Base-by-base conservation (phyloP, 2,113 vertebrate genomes). In the Jacana jacana region DNA sequence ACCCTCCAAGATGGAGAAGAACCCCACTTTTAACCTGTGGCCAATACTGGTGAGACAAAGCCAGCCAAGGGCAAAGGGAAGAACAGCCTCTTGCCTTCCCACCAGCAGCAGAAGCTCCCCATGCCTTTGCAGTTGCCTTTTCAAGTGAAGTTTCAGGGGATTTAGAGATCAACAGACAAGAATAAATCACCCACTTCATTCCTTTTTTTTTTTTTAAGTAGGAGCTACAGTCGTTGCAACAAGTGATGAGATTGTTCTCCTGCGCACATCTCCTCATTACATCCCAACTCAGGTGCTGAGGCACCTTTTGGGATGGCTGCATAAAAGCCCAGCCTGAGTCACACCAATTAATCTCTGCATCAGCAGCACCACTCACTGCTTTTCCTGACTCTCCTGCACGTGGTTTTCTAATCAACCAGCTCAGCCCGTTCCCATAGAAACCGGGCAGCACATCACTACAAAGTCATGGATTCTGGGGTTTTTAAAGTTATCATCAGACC, bases 381-480 rank as follows among this genome's bases (percentile, higher is more conserved):
- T 64, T 55, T 72, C 90, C 81, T 92, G 72, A 85, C 79, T 83
- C 79, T 78, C 51, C 85, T 55, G 66, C 91, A 75, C 54, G 58
- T 77, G 77, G 72, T 77, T 75, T 93, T 92, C 92, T 89, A 92
- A 96, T 89, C 93, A 95, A 25, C 42, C 44, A 37, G 88, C 90
- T 94, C 83, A 64, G 78, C 82, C 71, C 30, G 97, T 97, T 97
- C 95, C 97, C 94, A 97, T 96, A 92, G 97, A 97, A 97, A 97
- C 96, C 65, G 54, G 73, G 91, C 57, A 92, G 90, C 72, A 81
- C 86, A 81, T 69, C 95, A 57, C 83, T 52, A 27, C 73, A 15
- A 22, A 92, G 61, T 44, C 71, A 27, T 2, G 2, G 86, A 77
- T 94, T 69, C 78, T 51, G 51, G 61, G 57, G 27, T 7, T 60